Evolutionary conservation across 2,888 invertebrate species (phyloP), one percentile per base, ranked within the genome.

Genomic region (Metellina segmentata): DNA sequence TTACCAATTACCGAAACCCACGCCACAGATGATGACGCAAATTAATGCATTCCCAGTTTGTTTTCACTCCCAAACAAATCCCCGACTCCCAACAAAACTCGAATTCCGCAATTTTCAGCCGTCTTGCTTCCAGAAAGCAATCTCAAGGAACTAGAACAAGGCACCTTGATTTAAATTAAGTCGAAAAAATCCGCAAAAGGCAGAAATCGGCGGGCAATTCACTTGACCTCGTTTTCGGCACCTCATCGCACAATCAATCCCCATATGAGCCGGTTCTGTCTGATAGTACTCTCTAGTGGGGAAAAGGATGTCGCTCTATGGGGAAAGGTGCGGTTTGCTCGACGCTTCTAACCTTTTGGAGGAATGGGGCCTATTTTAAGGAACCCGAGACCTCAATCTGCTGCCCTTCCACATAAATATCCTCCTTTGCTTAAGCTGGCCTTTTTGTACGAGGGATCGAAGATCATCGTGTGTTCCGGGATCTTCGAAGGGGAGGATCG

Each of bases 281-380:
- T 85, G 77, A 49, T 77, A 70, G 77, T 70, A 85, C 69, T 78
- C 77, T 81, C 72, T 82, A 13, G 11, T 6, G 77, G 49, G 69
- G 52, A 85, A 74, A 53, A 85, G 85, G 85, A 85, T 85, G 77
- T 75, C 77, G 70, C 4, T 1, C 34, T 34, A 34, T 34, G 34
- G 51, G 74, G 53, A 6, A 13, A 85, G 85, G 85, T 77, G 85
- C 85, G 85, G 85, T 69, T n/a, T 69, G 69, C 48, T 49, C 16
- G 61, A 34, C 34, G 13, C 8, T 70, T 11, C 19, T 78, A 61
- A 75, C 75, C 61, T 85, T 69, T 85, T 85, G 5, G 9, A 69
- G 71, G 79, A 87, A n/a, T 79, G 87, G 87, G 87, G 87, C 87
- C 87, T 77, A 53, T 87, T 79, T 70, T 79, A 81, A 87, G 87